phyloP scores from a whole-genome alignment of 2,113 vertebrate species.

The Gnathonemus longibarbis region DNA sequence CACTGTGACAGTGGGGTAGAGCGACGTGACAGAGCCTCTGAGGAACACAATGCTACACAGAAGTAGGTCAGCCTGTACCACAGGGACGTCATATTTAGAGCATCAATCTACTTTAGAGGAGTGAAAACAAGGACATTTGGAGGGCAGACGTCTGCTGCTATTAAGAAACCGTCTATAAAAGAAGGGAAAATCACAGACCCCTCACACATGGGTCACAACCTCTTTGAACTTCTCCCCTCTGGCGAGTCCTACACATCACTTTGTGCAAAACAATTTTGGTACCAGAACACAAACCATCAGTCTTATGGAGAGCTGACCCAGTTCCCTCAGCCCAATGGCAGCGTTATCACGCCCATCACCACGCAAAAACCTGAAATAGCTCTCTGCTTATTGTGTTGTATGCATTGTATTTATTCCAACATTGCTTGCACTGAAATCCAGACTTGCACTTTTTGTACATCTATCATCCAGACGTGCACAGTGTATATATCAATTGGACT shows the following conservation, averaged over 20 bases:
- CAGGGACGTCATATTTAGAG: background rate
- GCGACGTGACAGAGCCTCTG: background rate
- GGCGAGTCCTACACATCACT: background rate
- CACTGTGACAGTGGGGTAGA: constrained; percentile 53
- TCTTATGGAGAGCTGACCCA: background rate
- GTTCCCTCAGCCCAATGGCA: background rate
- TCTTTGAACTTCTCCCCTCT: background rate
- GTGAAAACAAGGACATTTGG: background rate
- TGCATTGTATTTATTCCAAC: background rate
- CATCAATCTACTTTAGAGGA: background rate
- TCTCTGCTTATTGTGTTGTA: background rate
- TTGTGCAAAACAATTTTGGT: background rate
- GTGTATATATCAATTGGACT: background rate
- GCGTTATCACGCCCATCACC: background rate
- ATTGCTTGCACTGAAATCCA: background rate
- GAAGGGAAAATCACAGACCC: background rate
- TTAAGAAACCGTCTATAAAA: background rate
- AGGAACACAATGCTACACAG: background rate
- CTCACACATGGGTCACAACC: background rate
- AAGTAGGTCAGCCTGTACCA: background rate
- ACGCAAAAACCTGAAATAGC: background rate
- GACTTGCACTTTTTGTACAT: background rate
- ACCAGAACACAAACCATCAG: background rate
- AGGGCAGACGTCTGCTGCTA: background rate
- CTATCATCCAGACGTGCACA: background rate